Conservation (phyloP, 2,888 invertebrate genomes). For the Caenorhabditis panamensis region DNA sequence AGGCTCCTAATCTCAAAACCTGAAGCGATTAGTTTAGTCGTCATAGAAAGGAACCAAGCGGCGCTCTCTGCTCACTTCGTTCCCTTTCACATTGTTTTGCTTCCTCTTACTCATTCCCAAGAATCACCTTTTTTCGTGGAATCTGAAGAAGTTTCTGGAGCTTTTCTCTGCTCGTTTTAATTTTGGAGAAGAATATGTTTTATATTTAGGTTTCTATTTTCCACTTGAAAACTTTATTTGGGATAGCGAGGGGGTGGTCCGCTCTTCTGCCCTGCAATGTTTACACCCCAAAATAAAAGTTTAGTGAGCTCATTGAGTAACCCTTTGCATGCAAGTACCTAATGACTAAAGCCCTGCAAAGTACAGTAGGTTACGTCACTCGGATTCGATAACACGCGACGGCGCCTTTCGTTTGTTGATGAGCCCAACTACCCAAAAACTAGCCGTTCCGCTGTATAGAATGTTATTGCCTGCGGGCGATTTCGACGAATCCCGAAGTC, state of each 20-base stretch:
- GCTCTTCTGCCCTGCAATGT: too few relatives aligned
- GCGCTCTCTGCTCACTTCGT: slow-evolving; percentile 16
- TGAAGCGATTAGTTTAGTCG: slow-evolving; percentile 22
- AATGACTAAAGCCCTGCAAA: too few relatives aligned
- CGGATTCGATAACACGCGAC: neutral
- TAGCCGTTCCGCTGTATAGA: slow-evolving; percentile 10
- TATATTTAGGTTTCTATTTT: neutral
- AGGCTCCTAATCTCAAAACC: slow-evolving; percentile 1
- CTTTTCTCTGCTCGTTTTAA: neutral
- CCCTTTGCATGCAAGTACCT: too few relatives aligned
- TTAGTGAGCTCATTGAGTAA: too few relatives aligned
- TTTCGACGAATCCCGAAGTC: neutral
- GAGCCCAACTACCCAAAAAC: slow-evolving; percentile 3
- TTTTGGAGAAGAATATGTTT: neutral
- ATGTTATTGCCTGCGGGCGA: slow-evolving; percentile 10
- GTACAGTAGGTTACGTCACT: too few relatives aligned
- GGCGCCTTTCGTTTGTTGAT: neutral
- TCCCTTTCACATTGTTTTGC: neutral
- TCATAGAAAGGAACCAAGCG: slow-evolving; percentile 5
- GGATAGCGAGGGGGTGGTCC: neutral
- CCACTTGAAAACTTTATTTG: neutral
- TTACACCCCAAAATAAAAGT: too few relatives aligned
- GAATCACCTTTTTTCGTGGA: slow-evolving; percentile 11
- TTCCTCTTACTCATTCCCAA: neutral
- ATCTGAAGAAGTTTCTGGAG: neutral